Evolutionary conservation across 1,140 invertebrate genomes (phyloP).

Genomic region (Harpegnathos saltator): DNA sequence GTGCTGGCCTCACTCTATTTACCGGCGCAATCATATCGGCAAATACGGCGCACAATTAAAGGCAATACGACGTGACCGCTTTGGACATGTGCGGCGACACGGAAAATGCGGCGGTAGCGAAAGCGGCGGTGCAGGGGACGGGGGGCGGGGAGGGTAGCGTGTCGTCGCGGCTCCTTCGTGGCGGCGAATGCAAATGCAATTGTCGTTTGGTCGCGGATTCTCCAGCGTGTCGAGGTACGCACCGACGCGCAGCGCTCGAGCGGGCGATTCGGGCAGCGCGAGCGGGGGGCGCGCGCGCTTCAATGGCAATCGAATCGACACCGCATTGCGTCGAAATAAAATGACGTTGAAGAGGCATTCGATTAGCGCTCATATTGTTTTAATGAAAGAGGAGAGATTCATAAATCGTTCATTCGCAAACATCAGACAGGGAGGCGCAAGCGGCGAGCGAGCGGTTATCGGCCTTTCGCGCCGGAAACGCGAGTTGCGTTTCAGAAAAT

Average conservation of each 20-base stretch:
- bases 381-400: constrained; percentile 68
- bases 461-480: constrained; percentile 49
- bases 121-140: background rate
- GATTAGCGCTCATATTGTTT: constrained; percentile 70
- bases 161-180: constrained; percentile 7
- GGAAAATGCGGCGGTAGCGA: constrained; percentile 56
- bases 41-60: constrained; percentile 74
- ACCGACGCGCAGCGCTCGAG: no score
- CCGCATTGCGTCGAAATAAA: constrained; percentile 52
- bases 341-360: constrained; percentile 61
- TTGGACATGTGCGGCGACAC: constrained; percentile 70
- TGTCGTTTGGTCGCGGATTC: constrained; percentile 14
- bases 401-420: constrained; percentile 66
- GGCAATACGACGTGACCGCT: constrained; percentile 72
- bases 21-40: constrained; percentile 72
- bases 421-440: constrained; percentile 42
- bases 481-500: no score
- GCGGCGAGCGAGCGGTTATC: constrained; percentile 62
- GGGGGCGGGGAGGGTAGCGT: no score
- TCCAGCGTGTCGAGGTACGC: no score
- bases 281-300: constrained; percentile 5
- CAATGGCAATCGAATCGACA: constrained; percentile 56
- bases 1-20: constrained; percentile 57
- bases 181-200: constrained; percentile 45
- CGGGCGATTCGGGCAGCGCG: constrained; percentile 19